These are phyloP conservation scores for Garrulus glandarius DNA, from an alignment of 2,797 vertebrate species.

Conservation along the genomic window DNA sequence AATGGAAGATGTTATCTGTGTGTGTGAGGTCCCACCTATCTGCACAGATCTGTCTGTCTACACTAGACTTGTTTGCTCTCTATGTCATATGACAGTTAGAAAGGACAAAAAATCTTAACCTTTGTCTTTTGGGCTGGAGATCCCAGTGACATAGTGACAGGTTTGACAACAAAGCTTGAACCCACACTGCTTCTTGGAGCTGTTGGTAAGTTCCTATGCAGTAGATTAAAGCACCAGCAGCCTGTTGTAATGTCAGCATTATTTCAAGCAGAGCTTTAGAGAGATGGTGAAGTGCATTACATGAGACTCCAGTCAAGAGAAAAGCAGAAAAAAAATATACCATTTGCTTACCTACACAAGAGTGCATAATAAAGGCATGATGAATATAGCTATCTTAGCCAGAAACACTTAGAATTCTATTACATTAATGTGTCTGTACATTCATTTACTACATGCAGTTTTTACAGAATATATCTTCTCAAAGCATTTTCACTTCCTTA, in stretches of 20 bases:
- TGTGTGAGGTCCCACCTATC: neutral
- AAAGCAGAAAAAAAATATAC: constrained; percentile 16
- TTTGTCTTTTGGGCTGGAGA: neutral
- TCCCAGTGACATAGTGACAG: neutral
- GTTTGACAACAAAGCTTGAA: neutral
- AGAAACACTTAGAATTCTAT: neutral
- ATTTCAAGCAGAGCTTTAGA: neutral
- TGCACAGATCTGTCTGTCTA: neutral
- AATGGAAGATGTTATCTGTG: neutral
- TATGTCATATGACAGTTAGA: neutral
- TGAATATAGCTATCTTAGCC: neutral
- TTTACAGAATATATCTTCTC: neutral
- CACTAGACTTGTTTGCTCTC: neutral
- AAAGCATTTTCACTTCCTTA: neutral
- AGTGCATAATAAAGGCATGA: neutral
- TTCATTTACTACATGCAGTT: neutral
- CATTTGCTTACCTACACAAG: neutral
- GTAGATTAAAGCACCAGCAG: neutral
- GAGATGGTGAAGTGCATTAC: neutral
- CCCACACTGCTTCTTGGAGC: neutral
- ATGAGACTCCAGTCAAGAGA: neutral
- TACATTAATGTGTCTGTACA: neutral
- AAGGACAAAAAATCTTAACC: neutral
- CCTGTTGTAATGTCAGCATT: neutral
- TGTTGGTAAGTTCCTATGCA: neutral